phyloP scores from a whole-genome alignment of 2,113 vertebrate species.

The Rhinoderma darwinii region DNA sequence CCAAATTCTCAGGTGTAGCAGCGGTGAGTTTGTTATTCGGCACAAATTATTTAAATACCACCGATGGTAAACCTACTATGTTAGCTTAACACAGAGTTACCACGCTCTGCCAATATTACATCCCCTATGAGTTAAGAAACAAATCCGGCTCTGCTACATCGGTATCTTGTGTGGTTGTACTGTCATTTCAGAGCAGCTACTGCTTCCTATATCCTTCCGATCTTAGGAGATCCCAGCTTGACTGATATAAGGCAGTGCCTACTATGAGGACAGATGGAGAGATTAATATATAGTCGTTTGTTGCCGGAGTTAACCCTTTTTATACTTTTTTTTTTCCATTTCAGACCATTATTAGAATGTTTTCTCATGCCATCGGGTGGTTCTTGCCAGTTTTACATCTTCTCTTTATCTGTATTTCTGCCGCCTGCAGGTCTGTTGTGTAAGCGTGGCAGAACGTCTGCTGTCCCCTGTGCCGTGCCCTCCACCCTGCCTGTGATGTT shows the following conservation, averaged over 20 bases:
- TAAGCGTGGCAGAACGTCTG: neutral
- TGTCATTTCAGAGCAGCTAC: no score
- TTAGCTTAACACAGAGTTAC: no score
- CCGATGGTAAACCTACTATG: no score
- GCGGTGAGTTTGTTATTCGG: neutral
- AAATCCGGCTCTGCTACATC: no score
- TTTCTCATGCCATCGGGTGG: neutral
- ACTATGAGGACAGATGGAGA: neutral
- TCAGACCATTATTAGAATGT: no score
- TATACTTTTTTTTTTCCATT: no score
- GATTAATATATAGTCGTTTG: no score
- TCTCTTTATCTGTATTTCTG: neutral
- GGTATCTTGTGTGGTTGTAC: no score
- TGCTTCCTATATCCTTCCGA: neutral
- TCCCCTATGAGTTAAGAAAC: no score
- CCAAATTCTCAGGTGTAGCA: neutral
- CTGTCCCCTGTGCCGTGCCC: neutral
- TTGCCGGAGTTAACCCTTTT: neutral
- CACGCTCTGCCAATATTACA: no score
- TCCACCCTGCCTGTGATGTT: neutral
- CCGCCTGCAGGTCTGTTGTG: slow-evolving; percentile 1
- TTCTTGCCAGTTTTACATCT: neutral
- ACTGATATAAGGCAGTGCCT: neutral
- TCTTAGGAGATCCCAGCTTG: neutral
- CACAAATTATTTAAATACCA: no score